A percentile compares a stretch with the other conserved stretches of the same genome.
These are phyloP conservation scores for Tamandua tetradactyla DNA, from an alignment of 2,797 vertebrate species.

Conservation along the genomic window DNA sequence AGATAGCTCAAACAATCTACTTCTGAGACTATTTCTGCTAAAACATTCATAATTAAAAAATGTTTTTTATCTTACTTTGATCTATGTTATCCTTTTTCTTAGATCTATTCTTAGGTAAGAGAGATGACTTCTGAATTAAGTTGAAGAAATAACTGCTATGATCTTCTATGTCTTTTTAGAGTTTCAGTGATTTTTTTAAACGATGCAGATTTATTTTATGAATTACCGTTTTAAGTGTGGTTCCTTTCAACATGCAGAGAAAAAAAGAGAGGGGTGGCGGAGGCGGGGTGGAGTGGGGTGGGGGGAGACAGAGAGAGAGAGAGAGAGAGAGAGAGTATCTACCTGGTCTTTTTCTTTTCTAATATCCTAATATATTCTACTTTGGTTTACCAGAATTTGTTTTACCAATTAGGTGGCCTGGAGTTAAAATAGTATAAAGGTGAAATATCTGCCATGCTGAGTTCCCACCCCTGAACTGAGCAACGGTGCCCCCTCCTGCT, in stretches of 20 bases:
- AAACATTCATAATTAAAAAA: neutral
- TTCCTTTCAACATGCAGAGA: neutral
- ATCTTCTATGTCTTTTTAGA: neutral
- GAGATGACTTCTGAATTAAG: neutral
- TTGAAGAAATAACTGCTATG: neutral
- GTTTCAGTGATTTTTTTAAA: neutral
- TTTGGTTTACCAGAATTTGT: neutral
- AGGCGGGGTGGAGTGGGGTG: too few relatives aligned
- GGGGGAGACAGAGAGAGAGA: too few relatives aligned
- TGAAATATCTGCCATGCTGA: neutral
- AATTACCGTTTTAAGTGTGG: neutral
- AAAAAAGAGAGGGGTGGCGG: too few relatives aligned
- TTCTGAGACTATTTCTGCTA: neutral
- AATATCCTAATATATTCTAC: neutral
- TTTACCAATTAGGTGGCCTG: neutral
- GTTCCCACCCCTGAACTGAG: conserved; percentile 25
- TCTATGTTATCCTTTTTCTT: neutral
- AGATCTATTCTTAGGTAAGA: neutral
- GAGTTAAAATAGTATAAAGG: neutral
- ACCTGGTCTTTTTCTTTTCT: neutral
- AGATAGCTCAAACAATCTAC: neutral
- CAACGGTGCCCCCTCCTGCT: accelerated
- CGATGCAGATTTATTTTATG: neutral
- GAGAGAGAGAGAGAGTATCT: neutral
- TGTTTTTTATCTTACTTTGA: neutral